These are phyloP conservation scores for Nyctibius grandis DNA, from an alignment of 2,797 vertebrate species.

Conservation along the genomic window DNA sequence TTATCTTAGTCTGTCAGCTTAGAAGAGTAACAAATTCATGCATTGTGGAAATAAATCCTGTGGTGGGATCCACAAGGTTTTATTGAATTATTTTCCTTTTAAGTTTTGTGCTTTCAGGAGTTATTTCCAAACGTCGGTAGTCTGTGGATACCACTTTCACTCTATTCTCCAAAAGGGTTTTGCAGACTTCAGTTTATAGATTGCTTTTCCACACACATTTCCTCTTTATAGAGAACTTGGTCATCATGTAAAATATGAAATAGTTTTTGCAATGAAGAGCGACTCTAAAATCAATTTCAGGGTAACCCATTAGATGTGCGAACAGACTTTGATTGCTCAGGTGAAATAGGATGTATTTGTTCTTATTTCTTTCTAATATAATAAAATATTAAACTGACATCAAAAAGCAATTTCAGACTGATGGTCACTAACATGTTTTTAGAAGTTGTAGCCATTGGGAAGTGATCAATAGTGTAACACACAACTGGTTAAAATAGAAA, in stretches of 20 bases:
- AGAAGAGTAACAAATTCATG: background rate
- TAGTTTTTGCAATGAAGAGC: background rate
- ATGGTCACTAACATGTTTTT: background rate
- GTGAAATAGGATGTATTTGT: background rate
- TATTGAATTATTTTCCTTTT: background rate
- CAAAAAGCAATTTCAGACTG: background rate
- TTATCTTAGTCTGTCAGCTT: background rate
- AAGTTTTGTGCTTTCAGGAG: background rate
- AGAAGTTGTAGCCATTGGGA: background rate
- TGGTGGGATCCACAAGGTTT: background rate
- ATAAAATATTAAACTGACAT: background rate
- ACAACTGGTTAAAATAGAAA: background rate
- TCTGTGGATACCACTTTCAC: background rate
- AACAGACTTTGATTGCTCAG: background rate
- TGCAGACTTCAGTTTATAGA: background rate
- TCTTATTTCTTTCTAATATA: background rate
- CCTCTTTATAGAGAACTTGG: background rate
- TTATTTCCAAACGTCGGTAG: background rate
- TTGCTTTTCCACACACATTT: rapidly evolving
- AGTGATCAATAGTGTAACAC: background rate
- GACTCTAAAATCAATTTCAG: background rate
- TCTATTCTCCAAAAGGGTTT: background rate
- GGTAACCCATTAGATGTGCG: background rate
- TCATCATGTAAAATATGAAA: background rate
- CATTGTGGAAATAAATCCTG: background rate